Evolutionary conservation across 30 jellyfish, hydroid and myxozoan species (phyloP).

Genomic region (Turritopsis dohrnii): DNA sequence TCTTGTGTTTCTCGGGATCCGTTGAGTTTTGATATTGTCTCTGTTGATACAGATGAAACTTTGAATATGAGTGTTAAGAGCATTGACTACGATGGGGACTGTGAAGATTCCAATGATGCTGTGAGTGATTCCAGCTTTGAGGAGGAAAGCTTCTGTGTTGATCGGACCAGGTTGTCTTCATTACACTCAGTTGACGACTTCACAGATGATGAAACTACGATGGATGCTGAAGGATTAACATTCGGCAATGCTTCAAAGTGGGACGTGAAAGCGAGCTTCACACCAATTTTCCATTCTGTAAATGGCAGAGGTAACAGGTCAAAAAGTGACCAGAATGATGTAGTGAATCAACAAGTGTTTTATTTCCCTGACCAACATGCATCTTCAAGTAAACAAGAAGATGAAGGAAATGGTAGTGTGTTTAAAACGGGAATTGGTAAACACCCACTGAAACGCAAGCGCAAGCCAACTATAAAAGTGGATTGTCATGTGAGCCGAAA

Average conservation of each 20-base stretch:
- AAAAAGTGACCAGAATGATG: neutral
- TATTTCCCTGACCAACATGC: neutral
- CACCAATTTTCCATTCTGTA: constrained; percentile 6
- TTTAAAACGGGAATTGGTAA: neutral
- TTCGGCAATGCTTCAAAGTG: neutral
- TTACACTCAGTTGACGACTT: constrained; percentile 24
- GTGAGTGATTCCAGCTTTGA: constrained; percentile 22
- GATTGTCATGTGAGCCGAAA: neutral
- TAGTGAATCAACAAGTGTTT: neutral
- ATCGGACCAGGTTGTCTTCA: constrained; percentile 19
- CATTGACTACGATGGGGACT: constrained; percentile 34
- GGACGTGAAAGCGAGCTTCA: constrained; percentile 12
- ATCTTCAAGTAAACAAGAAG: neutral
- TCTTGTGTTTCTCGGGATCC: constrained; percentile 34
- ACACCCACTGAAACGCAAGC: neutral
- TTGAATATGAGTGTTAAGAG: constrained; percentile 26
- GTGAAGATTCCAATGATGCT: constrained; percentile 25
- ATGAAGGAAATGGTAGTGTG: neutral
- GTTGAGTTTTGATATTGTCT: constrained; percentile 17
- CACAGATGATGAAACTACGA: constrained; percentile 35
- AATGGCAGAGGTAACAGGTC: neutral
- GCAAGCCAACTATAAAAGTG: neutral
- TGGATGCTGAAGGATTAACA: constrained; percentile 23
- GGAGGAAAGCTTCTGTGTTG: constrained; percentile 35
- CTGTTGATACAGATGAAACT: constrained; percentile 27